Evolutionary conservation across 2,113 vertebrate genomes (phyloP).

Genomic region (Mirounga angustirostris): DNA sequence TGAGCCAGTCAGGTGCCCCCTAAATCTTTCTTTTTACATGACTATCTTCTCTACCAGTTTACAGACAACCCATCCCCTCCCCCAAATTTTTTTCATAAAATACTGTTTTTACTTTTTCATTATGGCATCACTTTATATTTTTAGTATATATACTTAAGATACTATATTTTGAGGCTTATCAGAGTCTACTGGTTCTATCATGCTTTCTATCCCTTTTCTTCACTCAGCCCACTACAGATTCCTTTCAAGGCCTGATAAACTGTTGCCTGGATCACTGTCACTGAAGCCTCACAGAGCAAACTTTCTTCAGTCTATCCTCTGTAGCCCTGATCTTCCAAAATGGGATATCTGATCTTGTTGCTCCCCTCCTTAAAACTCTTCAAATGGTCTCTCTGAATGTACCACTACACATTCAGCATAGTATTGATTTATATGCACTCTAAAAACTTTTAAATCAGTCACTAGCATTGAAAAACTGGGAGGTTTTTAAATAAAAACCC

Average conservation of each 20-base stretch:
- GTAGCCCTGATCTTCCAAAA: background rate
- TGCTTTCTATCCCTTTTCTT: background rate
- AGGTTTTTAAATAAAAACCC: background rate
- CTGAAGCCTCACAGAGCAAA: background rate
- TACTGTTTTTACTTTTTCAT: slow-evolving; percentile 6
- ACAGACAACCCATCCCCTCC: background rate
- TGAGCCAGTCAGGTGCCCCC: background rate
- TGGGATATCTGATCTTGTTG: background rate
- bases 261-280: background rate
- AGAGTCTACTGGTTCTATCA: background rate
- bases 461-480: background rate
- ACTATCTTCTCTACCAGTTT: background rate
- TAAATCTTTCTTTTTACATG: background rate
- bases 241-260: background rate
- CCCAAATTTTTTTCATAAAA: background rate
- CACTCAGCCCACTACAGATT: background rate
- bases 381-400: background rate
- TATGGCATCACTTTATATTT: background rate
- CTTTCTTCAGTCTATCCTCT: background rate
- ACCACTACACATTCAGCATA: background rate
- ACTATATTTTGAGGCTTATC: background rate
- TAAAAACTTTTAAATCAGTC: background rate
- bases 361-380: background rate
- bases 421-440: too few relatives aligned
- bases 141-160: background rate